Evolutionary conservation across 2,888 invertebrate species (phyloP), one percentile per base, ranked within the genome.

Genomic region (Aproaerema taeniolella): DNA sequence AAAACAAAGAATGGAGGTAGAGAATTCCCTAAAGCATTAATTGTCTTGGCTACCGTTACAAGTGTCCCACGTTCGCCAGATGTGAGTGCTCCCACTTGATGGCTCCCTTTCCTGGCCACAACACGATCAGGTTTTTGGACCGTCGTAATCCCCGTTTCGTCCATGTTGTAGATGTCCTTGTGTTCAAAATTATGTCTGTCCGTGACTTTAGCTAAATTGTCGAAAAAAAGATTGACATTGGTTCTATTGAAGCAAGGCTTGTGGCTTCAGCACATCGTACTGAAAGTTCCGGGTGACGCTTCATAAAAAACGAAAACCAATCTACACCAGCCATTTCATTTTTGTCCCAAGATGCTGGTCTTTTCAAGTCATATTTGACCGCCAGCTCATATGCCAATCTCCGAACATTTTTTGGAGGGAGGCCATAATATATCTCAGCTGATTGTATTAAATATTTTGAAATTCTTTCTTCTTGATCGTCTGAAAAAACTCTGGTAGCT

Each of bases 41-140:
- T 58, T 16, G 68, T 67, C 38, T 50, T 45, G 6, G 59, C 53
- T 24, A 72, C 45, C 46, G 65, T 63, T 0, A 61, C 56, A 6
- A 60, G 42, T 8, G 63, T 60, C 1, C 69, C 69, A 16, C 65
- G 48, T 49, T 75, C 71, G 0, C 57, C 61, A n/a, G 67, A 67
- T 2, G 64, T 64, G 0, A 67, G 8, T 35, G 63, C 45, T 7
- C 63, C 65, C 0, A 71, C 63, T 45, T 68, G 64, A 7, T 48
- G 42, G 0, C 6, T 11, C 0, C 51, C 53, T 11, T 41, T 32
- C 36, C 43, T 44, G 5, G 53, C 48, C n/a, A 58, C 14, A 2
- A 58, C 30, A 41, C 35, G 42, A 8, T 53, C 43, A 0, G 55
- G 53, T 12, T 47, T 56, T 36, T 46, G 30, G 14, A 30, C 32